Evolutionary conservation across 2,113 vertebrate genomes (phyloP).

Genomic region (Eira barbara): DNA sequence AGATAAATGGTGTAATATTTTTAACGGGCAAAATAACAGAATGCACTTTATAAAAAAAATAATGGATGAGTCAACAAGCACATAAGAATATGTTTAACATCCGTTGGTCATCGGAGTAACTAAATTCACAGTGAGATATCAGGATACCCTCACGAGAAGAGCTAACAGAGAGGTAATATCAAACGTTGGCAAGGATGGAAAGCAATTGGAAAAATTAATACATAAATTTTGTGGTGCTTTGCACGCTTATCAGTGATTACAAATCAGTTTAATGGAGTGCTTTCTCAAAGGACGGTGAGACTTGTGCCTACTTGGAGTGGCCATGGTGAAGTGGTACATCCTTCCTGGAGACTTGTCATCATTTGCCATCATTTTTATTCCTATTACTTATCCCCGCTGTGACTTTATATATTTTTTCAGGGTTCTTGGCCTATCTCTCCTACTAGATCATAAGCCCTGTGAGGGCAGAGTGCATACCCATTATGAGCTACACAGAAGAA

Average conservation of each 20-base stretch:
- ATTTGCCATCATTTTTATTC: neutral
- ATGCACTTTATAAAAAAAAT: neutral
- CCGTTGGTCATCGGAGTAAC: neutral
- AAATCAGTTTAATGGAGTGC: neutral
- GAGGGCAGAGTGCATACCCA: neutral
- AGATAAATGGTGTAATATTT: neutral
- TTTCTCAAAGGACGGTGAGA: constrained; percentile 4
- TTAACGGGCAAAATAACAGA: neutral
- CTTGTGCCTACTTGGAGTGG: neutral
- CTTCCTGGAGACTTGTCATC: neutral
- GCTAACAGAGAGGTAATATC: neutral
- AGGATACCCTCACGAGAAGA: neutral
- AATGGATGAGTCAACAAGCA: neutral
- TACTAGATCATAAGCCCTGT: neutral
- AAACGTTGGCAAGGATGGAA: neutral
- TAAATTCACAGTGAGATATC: neutral
- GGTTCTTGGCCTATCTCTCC: neutral
- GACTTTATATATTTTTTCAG: neutral
- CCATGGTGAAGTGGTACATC: neutral
- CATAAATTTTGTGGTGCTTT: neutral
- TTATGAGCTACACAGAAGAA: neutral
- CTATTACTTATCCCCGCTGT: neutral
- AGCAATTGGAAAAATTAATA: neutral
- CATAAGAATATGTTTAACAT: neutral
- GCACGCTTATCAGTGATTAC: neutral